A percentile compares a stretch with the other conserved stretches of the same genome.
These are phyloP conservation scores for Leucopternis melanops DNA, from an alignment of 2,113 vertebrate species.

Conservation along the genomic window DNA sequence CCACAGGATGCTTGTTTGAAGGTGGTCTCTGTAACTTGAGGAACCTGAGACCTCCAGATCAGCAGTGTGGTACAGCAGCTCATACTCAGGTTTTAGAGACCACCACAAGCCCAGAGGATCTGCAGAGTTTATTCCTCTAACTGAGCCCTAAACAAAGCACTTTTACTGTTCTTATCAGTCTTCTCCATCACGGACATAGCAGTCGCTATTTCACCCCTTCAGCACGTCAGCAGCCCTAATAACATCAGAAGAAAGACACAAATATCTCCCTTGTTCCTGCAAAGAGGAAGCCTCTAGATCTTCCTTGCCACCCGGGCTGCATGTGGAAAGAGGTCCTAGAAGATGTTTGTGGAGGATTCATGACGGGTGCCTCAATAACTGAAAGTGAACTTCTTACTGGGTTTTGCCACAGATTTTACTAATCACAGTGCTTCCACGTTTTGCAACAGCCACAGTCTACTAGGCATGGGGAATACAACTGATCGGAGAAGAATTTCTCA, in stretches of 20 bases:
- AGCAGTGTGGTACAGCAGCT: background rate
- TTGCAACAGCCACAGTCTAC: background rate
- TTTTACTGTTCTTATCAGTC: background rate
- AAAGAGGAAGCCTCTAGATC: background rate
- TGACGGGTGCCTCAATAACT: background rate
- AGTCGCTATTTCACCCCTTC: background rate
- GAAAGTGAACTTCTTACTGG: background rate
- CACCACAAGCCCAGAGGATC: background rate
- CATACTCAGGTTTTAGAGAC: background rate
- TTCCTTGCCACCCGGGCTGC: background rate
- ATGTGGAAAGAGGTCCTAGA: background rate
- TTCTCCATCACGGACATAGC: background rate
- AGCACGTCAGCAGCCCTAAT: rapidly evolving
- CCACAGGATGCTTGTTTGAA: background rate
- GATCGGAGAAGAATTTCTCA: background rate
- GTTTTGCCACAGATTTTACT: background rate
- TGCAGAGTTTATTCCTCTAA: background rate
- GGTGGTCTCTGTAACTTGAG: background rate
- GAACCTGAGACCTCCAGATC: background rate
- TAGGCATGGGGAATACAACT: background rate
- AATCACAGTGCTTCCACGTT: background rate
- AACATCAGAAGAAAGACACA: background rate
- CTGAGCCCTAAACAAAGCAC: background rate
- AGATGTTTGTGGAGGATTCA: background rate
- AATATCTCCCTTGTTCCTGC: background rate